Conservation (phyloP, 2,888 invertebrate genomes). For the Ceramica pisi region DNA sequence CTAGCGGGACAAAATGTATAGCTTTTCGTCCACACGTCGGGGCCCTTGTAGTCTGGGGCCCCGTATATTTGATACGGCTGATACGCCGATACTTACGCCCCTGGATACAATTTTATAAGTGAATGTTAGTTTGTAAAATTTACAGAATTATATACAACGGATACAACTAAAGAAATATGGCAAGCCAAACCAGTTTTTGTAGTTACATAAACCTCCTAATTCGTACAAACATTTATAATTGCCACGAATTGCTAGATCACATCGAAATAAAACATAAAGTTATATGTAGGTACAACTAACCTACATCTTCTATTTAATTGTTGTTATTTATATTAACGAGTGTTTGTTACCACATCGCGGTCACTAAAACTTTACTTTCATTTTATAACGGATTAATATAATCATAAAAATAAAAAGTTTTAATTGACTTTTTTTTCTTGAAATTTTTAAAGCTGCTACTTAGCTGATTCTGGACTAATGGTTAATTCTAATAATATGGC, state of each 20-base stretch:
- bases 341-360: constrained; percentile 40
- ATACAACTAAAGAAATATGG: no score
- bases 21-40: no score
- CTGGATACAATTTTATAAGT: neutral
- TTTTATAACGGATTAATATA: constrained; percentile 11
- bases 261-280: constrained; percentile 19
- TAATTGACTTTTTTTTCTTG: no score
- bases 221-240: neutral
- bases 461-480: no score
- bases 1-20: no score
- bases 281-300: constrained; percentile 11
- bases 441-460: no score
- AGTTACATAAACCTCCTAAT: constrained; percentile 2
- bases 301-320: constrained; percentile 28
- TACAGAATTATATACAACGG: neutral
- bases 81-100: no score
- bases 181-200: neutral
- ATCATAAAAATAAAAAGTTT: constrained; percentile 13
- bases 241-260: neutral
- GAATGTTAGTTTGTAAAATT: neutral
- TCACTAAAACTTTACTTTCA: constrained; percentile 44
- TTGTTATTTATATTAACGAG: constrained; percentile 29
- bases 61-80: no score
- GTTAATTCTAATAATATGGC: no score
- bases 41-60: no score